phyloP scores from a whole-genome alignment of 1,140 invertebrate species.

The Drosophila bocqueti region DNA sequence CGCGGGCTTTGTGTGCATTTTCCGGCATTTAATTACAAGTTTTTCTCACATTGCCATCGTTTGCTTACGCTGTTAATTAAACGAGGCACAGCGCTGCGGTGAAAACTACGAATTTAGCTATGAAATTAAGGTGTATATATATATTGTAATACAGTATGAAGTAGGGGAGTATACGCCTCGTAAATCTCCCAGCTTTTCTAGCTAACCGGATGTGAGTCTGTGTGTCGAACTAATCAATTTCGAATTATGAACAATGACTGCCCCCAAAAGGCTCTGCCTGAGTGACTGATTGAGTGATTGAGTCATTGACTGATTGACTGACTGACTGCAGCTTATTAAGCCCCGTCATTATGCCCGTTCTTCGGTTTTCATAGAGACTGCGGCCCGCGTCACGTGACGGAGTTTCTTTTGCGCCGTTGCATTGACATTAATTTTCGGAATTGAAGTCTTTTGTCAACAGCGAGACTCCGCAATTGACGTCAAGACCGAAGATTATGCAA shows the following conservation, averaged over 20 bases:
- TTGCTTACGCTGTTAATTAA: conserved; percentile 62
- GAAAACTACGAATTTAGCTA: conserved; percentile 7
- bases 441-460: conserved; percentile 51
- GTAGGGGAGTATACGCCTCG: conserved; percentile 16
- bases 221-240: conserved; percentile 71
- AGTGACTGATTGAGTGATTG: conserved; percentile 28
- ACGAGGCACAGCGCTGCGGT: conserved; percentile 24
- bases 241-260: conserved; percentile 69
- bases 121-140: neutral
- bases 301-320: conserved; percentile 21
- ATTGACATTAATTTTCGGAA: conserved; percentile 67
- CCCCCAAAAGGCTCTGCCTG: conserved; percentile 50
- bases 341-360: conserved; percentile 44
- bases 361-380: conserved; percentile 34
- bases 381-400: conserved; percentile 57
- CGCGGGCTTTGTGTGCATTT: conserved; percentile 33
- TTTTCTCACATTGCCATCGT: conserved; percentile 58
- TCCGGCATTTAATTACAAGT: conserved; percentile 69
- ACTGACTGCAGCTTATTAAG: conserved; percentile 43
- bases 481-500: conserved; percentile 65
- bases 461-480: conserved; percentile 43
- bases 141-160: neutral
- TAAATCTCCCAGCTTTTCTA: conserved; percentile 28
- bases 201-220: conserved; percentile 60
- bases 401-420: conserved; percentile 60